Conservation (phyloP, 2,113 vertebrate species). For the Acinonyx jubatus region DNA sequence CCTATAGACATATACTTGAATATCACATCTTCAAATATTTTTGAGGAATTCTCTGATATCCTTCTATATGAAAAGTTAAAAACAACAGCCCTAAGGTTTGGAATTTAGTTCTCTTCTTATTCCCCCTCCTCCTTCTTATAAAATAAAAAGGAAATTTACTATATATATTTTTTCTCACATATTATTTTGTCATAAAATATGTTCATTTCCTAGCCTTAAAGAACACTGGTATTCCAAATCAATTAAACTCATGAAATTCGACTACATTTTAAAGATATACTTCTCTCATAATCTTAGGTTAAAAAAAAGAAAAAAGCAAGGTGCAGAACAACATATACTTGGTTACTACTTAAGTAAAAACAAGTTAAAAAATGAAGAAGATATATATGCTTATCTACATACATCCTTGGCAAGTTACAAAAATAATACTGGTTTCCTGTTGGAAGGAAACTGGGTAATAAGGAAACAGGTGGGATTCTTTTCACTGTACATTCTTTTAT, state of each 20-base stretch:
- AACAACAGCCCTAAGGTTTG: not conserved
- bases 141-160: conserved; percentile 24
- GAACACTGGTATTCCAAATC: conserved; percentile 20
- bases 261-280: not conserved
- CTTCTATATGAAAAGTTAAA: not conserved
- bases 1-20: too few relatives aligned
- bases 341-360: not conserved
- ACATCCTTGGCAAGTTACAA: not conserved
- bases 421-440: not conserved
- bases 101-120: not conserved
- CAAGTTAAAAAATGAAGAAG: not conserved
- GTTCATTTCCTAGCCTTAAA: not conserved
- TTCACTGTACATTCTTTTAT: not conserved
- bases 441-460: not conserved
- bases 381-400: not conserved
- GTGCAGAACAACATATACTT: not conserved
- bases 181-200: conserved; percentile 1
- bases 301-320: conserved; percentile 13
- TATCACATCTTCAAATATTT: not conserved
- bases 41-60: not conserved
- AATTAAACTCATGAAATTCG: conserved; percentile 24
- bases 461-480: not conserved
- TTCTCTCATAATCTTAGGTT: conserved; percentile 1
- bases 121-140: not conserved
- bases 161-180: not conserved